Percentiles rank a stretch among this genome's conserved stretches.
Evolutionary conservation across 2,113 vertebrate genomes (phyloP).

Genomic region (Ariopsis seemanni): DNA sequence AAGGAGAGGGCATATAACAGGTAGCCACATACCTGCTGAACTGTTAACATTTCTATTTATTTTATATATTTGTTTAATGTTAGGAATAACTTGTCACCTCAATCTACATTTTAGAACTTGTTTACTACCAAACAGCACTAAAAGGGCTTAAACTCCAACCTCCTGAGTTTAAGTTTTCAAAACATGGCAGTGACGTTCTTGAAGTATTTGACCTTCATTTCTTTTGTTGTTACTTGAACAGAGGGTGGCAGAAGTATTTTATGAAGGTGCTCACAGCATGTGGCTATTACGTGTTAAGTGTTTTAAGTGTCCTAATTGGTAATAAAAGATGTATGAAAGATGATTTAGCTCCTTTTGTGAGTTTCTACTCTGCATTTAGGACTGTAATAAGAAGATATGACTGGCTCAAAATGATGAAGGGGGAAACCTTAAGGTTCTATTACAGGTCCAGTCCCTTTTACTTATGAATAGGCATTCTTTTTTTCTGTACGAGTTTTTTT

Average conservation of each 20-base stretch:
- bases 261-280: slow-evolving; percentile 33
- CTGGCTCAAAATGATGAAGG: background rate
- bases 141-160: slow-evolving; percentile 6
- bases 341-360: background rate
- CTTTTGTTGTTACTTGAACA: slow-evolving; percentile 25
- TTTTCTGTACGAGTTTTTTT: no score
- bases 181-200: background rate
- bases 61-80: slow-evolving; percentile 29
- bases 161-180: background rate
- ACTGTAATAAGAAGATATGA: background rate
- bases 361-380: background rate
- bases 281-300: slow-evolving; percentile 9
- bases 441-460: background rate
- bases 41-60: slow-evolving; percentile 41
- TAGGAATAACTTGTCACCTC: slow-evolving; percentile 23
- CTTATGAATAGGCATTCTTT: background rate
- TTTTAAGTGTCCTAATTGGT: slow-evolving; percentile 29
- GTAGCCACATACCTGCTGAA: slow-evolving; percentile 74
- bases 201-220: slow-evolving; percentile 24
- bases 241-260: slow-evolving; percentile 27
- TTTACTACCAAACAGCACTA: slow-evolving; percentile 33
- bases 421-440: background rate
- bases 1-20: slow-evolving; percentile 91
- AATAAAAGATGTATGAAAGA: slow-evolving; percentile 24
- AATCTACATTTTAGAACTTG: slow-evolving; percentile 20